Evolutionary conservation across 2,888 invertebrate species (phyloP).

Genomic region (Andrena bicolor): DNA sequence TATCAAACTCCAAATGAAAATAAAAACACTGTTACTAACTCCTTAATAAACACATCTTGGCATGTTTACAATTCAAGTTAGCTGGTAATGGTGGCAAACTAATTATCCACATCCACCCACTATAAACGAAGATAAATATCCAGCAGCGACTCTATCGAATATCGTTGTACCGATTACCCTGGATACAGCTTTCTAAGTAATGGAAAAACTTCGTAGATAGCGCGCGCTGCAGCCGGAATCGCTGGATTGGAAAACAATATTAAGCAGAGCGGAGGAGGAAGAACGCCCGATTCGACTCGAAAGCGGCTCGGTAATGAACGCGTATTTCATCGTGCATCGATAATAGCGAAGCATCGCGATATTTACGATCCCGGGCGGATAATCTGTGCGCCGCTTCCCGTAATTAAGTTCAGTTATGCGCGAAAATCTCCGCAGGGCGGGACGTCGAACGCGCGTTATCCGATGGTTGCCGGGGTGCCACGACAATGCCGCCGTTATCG

Average conservation of each 20-base stretch:
- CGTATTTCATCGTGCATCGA: slow-evolving; percentile 54
- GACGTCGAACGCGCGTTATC: slow-evolving; percentile 8
- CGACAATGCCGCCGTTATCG: slow-evolving; percentile 40
- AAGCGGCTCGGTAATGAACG: slow-evolving; percentile 37
- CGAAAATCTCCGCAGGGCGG: slow-evolving; percentile 37
- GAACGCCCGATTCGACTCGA: slow-evolving; percentile 21
- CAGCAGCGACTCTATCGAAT: not conserved
- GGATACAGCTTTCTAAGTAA: too few relatives aligned
- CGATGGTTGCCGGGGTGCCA: not conserved
- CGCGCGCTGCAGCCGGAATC: not conserved
- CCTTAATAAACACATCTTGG: not conserved
- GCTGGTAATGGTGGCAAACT: not conserved
- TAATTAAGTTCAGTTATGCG: slow-evolving; percentile 53
- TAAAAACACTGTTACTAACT: not conserved
- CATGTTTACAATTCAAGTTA: not conserved
- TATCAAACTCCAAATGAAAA: not conserved
- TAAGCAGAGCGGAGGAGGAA: slow-evolving; percentile 2
- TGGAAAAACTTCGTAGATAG: too few relatives aligned
- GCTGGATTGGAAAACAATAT: slow-evolving; percentile 14
- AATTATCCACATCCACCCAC: not conserved
- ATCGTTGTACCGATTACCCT: not conserved
- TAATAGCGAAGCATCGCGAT: slow-evolving; percentile 37
- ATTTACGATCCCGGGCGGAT: slow-evolving; percentile 50
- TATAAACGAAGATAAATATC: slow-evolving; percentile 1
- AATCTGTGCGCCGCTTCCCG: slow-evolving; percentile 37